Conservation (phyloP, 2,797 vertebrate species). For the Stomatorhinus walkeri region DNA sequence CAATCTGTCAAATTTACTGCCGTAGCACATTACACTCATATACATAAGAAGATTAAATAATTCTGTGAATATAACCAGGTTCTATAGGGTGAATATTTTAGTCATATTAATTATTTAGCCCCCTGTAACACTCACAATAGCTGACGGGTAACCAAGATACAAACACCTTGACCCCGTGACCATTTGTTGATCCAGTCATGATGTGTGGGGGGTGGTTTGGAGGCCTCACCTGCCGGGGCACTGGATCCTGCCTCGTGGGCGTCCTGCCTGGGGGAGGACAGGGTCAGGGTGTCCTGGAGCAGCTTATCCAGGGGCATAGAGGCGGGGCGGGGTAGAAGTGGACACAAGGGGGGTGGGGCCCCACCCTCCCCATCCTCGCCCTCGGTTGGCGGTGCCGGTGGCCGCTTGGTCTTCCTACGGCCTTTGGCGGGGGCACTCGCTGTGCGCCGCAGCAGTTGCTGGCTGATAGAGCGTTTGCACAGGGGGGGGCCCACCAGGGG, state of each 20-base stretch:
- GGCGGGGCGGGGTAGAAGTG: conserved; percentile 70
- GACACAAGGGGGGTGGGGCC: conserved; percentile 35
- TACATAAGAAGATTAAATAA: neutral
- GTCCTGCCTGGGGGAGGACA: conserved; percentile 57
- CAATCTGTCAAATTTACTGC: neutral
- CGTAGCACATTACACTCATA: neutral
- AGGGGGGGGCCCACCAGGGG: conserved; percentile 50
- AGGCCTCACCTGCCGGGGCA: conserved; percentile 66
- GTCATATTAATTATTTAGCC: neutral
- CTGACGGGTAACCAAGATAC: neutral
- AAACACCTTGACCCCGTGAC: neutral
- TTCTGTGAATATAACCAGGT: neutral
- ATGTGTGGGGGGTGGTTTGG: neutral
- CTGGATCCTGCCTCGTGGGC: conserved; percentile 55
- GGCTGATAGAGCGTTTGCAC: conserved; percentile 81
- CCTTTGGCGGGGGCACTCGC: conserved; percentile 92
- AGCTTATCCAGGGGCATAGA: conserved; percentile 88
- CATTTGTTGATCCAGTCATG: neutral
- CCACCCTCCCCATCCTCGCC: conserved; percentile 31
- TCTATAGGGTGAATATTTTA: neutral
- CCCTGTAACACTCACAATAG: neutral
- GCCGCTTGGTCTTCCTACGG: conserved; percentile 89
- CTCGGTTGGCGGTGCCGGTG: conserved; percentile 60
- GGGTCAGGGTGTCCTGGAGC: conserved; percentile 67
- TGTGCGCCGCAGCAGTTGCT: conserved; percentile 84